Conservation (phyloP, 2,797 vertebrate species). For the Orestias chungarensis region DNA sequence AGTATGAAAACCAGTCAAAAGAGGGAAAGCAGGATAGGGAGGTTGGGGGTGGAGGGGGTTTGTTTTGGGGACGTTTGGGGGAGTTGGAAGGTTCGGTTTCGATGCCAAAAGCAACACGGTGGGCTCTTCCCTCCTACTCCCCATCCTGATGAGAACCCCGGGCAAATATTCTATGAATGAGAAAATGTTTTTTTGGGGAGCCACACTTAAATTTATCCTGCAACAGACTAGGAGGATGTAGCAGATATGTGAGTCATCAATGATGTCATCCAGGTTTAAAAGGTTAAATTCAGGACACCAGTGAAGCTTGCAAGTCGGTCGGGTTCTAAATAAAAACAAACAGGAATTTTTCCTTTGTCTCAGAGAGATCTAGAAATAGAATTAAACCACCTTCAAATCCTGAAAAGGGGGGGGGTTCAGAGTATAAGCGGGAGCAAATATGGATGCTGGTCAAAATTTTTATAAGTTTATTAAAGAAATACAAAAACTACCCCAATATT, state of each 20-base stretch:
- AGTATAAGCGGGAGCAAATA: too few relatives aligned
- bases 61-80: too few relatives aligned
- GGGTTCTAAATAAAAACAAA: neutral
- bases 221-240: constrained; percentile 35
- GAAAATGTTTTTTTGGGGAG: constrained; percentile 61
- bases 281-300: constrained; percentile 45
- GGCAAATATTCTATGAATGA: constrained; percentile 76
- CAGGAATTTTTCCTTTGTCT: neutral
- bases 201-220: constrained; percentile 44
- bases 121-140: constrained; percentile 68
- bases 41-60: constrained; percentile 29
- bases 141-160: constrained; percentile 74
- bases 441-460: neutral
- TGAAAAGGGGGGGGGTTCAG: too few relatives aligned
- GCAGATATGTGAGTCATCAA: constrained; percentile 53
- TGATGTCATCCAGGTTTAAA: constrained; percentile 69
- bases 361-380: too few relatives aligned
- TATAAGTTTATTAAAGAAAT: neutral
- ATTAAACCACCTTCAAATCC: too few relatives aligned
- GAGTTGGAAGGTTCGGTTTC: constrained; percentile 61
- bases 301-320: constrained; percentile 6
- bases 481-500: neutral
- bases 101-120: constrained; percentile 77
- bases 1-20: constrained; percentile 78
- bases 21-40: constrained; percentile 50